Conservation (phyloP, 2,113 vertebrate species). For the Leptocoma aspasia region DNA sequence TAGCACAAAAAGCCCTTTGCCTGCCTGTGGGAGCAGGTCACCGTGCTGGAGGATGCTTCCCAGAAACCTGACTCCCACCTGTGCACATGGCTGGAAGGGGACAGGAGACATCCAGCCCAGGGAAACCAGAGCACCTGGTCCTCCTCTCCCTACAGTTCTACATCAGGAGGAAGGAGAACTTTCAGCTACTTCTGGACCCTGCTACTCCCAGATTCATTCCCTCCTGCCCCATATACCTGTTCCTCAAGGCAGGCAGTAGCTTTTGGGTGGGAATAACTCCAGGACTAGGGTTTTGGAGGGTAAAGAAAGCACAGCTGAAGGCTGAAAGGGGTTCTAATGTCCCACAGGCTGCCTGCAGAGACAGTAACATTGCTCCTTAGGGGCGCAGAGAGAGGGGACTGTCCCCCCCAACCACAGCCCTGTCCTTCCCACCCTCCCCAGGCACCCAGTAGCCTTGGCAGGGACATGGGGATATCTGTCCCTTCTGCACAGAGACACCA, state of each 20-base stretch:
- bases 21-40: not conserved
- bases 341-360: not conserved
- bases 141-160: not conserved
- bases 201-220: not conserved
- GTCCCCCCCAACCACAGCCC: not conserved
- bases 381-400: not conserved
- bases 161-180: not conserved
- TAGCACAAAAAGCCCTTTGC: not conserved
- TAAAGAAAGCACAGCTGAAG: not conserved
- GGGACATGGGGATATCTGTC: not conserved
- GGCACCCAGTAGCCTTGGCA: not conserved
- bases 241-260: not conserved
- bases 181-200: not conserved
- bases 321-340: not conserved
- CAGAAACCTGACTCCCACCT: not conserved
- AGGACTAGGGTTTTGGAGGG: not conserved
- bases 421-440: not conserved
- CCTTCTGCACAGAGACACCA: not conserved
- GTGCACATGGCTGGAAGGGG: fast-evolving
- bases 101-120: not conserved
- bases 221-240: not conserved
- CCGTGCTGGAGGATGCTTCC: not conserved
- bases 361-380: not conserved
- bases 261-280: not conserved
- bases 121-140: not conserved